phyloP scores from a whole-genome alignment of 2,888 invertebrate species.

The Leistus spinibarbis region DNA sequence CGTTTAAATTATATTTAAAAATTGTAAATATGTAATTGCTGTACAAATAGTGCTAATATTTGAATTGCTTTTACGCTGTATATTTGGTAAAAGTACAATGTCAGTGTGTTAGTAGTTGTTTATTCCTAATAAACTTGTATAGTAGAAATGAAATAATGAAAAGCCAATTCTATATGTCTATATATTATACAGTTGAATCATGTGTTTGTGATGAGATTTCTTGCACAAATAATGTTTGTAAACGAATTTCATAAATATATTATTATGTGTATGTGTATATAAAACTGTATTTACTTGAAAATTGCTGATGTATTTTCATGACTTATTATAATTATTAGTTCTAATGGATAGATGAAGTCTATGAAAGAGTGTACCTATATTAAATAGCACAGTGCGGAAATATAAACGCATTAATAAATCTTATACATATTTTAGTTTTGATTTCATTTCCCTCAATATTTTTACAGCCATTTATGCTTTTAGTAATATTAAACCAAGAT shows the following conservation, averaged over 20 bases:
- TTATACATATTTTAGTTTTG: conserved; percentile 28
- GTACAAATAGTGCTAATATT: neutral
- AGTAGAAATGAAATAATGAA: conserved; percentile 1
- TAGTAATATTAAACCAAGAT: too few species aligned
- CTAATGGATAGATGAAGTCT: conserved; percentile 28
- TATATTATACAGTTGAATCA: neutral
- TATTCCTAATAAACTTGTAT: neutral
- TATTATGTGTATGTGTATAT: neutral
- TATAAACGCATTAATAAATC: conserved; percentile 28
- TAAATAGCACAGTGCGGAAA: conserved; percentile 16
- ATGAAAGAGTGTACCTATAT: conserved; percentile 35
- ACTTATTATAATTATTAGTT: conserved; percentile 21
- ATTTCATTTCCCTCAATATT: conserved; percentile 7
- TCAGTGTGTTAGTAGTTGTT: neutral
- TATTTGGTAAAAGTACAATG: neutral
- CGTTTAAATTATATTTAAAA: neutral
- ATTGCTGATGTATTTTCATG: conserved; percentile 30
- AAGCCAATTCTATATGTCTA: neutral
- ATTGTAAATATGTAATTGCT: conserved; percentile 6
- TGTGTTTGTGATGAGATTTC: neutral
- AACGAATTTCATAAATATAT: neutral
- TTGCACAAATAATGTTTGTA: neutral
- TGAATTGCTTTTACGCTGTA: neutral
- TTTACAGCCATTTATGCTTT: neutral
- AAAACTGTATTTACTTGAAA: conserved; percentile 24